Base-by-base conservation (phyloP, 2,888 invertebrate genomes). In the Caradrina clavipalpis region DNA sequence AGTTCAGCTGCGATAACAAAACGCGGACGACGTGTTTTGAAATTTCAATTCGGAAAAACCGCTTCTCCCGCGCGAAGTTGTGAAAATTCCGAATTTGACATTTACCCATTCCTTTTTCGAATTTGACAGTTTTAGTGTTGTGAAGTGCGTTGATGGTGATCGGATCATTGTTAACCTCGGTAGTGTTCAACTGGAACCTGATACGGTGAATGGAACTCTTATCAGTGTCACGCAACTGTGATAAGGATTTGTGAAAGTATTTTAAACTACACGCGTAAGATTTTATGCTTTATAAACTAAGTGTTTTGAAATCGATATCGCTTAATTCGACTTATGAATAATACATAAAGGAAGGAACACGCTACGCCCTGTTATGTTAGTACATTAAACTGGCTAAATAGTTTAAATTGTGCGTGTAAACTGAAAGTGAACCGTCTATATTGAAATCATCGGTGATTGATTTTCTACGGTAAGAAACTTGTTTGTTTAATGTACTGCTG, bases 1-100 rank as follows among this genome's bases (percentile, higher is more conserved):
- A 94, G 93, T 93, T 86, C 87, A 84, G 87, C 86, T 70, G 88
- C 90, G 93, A 93, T 94, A 93, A 93, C 91, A 93, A 88, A 85
- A 87, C 89, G 86, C 82, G 88, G 74, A 89, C 88, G 92, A 92
- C 93, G 93, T 92, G 89, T 87, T 84, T 82, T 78, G 72, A 76
- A 77, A 85, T 83, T 84, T 83, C 62, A 60, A 80, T 78, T 80
- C 64, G 61, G 71, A 69, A 78, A 77, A 78, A 70, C 73, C 70
- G 54, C 70, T 71, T 73, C 62, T 70, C 54, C n/a, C 55, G 55
- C 35, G 67, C 39, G 69, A 73, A 74, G 64, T 74, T 56, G 39
- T 42, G 6, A 19, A 13, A 45, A 61, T 72, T 80, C 75, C 65
- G 55, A 81, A 71, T 65, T 78, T 61, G 57, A 70, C 61, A 71